These are phyloP conservation scores for Podilymbus podiceps DNA, from an alignment of 2,113 vertebrate genomes.

Conservation along the genomic window DNA sequence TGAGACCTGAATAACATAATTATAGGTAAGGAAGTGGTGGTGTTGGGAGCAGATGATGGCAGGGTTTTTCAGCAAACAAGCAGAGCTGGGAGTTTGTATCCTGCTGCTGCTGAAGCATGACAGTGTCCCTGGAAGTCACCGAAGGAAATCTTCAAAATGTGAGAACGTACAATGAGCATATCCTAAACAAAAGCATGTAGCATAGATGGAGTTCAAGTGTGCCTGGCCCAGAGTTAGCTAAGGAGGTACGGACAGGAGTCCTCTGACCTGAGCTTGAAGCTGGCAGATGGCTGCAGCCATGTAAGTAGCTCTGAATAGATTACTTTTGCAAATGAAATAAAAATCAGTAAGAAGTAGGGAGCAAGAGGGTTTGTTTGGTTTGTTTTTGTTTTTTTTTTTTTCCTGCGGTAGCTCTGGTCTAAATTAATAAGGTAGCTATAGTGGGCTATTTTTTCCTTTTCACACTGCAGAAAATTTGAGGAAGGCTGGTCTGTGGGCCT, in stretches of 20 bases:
- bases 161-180: not conserved
- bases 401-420: not conserved
- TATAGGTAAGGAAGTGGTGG: not conserved
- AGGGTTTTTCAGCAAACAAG: not conserved
- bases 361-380: rapidly evolving
- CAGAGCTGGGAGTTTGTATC: not conserved
- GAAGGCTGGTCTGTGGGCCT: not conserved
- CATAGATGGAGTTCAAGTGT: not conserved
- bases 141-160: not conserved
- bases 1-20: not conserved
- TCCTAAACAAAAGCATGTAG: not conserved
- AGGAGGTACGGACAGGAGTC: not conserved
- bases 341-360: not conserved
- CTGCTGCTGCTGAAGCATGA: not conserved
- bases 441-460: not conserved
- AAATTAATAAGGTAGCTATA: not conserved
- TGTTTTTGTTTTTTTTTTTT: not conserved
- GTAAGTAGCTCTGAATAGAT: not conserved
- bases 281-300: not conserved
- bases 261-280: not conserved
- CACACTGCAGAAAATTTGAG: not conserved
- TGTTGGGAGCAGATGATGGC: not conserved
- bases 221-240: not conserved
- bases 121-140: not conserved
- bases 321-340: constrained; percentile 2